Base-by-base conservation (phyloP, 1,140 invertebrate genomes). In the Saccostrea echinata region DNA sequence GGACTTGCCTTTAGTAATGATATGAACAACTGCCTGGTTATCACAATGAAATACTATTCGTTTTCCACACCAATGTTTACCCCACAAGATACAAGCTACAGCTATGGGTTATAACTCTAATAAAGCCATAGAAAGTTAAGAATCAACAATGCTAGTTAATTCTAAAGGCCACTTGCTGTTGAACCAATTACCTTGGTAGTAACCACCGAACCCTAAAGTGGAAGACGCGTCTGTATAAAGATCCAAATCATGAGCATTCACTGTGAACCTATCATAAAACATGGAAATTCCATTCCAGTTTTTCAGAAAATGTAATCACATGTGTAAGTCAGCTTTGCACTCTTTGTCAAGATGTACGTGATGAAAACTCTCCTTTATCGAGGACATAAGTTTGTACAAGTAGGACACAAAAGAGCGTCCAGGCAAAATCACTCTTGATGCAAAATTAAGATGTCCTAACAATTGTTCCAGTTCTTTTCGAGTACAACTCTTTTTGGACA, bases 31-130 rank as follows among this genome's bases (percentile, higher is more conserved):
- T 35, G 88, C 61, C 24, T 16, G 8, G 35, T 87, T 90, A 30
- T 89, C 90, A 86, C 87, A 90, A 21, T 80, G 30, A 84, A 90
- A 89, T n/a, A 86, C 16, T 18, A 87, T 86, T 33, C 83, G 33
- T 81, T 84, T 80, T 21, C 85, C 33, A n/a, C 0, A 18, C 90
- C 85, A 90, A 8, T 0, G 3, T 11, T 57, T 8, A 18, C 88
- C 90, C 90, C 90, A 90, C 9, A 90, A 24, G 30, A 90, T 43
- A 51, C 43, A 52, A 52, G 90, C 85, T 3, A 87, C 24, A 2
- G 87, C 88, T 4, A 90, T 85, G 8, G 88, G 85, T 27, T 86
- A 88, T 24, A 89, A 24, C 55, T 85, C 89, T 24, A 16, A 55
- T 24, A 84, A 88, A 9, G 85, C 88, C 4, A 89, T 86, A 18